Base-by-base conservation (phyloP, 2,797 vertebrate genomes). In the Clangula hyemalis region DNA sequence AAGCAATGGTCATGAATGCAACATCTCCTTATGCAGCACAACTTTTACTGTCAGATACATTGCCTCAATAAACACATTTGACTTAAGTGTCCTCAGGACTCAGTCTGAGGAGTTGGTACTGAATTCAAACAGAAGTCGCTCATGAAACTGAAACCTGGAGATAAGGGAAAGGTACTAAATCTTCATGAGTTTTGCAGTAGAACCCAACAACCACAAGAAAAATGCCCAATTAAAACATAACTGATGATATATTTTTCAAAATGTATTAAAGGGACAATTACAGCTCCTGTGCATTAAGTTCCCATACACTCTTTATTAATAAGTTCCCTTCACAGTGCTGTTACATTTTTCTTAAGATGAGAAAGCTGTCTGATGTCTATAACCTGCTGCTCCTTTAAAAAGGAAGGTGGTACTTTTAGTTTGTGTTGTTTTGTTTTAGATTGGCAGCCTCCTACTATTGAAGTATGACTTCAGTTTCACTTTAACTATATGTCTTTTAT, bases 131-230 rank as follows among this genome's bases (percentile, higher is more conserved):
- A 61, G 30, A 70, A 64, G 21, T 24, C 3, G 1, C 4, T 57
- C 2, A 0, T 38, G n/a, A 53, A 70, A 39, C 2, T 8, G 28
- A 64, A 64, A 70, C 24, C 21, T 0, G 2, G 51, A 32, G 8
- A 16, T 27, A 34, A 58, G 24, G 22, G 19, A 69, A 62, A 51
- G 8, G 9, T 10, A 13, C 1, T n/a, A 25, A 47, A 61, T 30
- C 11, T 68, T 38, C 72, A 10, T 32, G 4, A 3, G 28, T 7
- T 75, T 75, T 75, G 4, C 13, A 27, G 27, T 17, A 25, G 18
- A 56, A 39, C 5, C 18, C 10, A 74, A 30, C 16, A 69, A 24
- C 25, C 41, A 34, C 16, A 61, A 53, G 41, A 51, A 49, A 73
- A 39, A 36, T 7, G 43, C 4, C 4, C 73, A 27, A 0, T 39